These are phyloP conservation scores for Poliocrania exsul DNA, from an alignment of 2,797 vertebrate species.

Conservation along the genomic window DNA sequence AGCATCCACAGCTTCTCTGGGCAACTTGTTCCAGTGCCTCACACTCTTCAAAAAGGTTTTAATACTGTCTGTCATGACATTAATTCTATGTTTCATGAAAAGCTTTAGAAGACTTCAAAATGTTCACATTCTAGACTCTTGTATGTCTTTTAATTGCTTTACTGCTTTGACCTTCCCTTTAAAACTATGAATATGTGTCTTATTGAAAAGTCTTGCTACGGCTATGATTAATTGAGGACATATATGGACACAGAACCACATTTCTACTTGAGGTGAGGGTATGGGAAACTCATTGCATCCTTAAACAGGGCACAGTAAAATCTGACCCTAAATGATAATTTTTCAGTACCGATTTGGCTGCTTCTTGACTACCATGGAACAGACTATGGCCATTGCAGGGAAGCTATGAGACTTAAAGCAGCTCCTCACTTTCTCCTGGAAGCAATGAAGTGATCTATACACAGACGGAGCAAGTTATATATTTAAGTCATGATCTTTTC, in stretches of 20 bases:
- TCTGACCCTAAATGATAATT: not conserved
- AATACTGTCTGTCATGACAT: not conserved
- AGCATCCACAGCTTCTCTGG: not conserved
- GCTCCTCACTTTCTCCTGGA: not conserved
- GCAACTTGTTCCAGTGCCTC: not conserved
- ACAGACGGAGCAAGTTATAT: not conserved
- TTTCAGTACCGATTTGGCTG: not conserved
- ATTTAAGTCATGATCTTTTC: not conserved
- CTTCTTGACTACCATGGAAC: not conserved
- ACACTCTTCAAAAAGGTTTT: not conserved
- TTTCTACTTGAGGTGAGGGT: not conserved
- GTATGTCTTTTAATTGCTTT: not conserved
- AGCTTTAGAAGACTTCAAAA: not conserved
- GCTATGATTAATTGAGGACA: not conserved
- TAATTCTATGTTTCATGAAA: not conserved
- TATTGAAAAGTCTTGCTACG: not conserved
- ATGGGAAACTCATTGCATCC: not conserved
- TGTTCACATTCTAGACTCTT: not conserved
- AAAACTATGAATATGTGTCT: not conserved
- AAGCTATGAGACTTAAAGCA: not conserved
- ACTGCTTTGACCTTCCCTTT: not conserved
- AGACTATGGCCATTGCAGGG: not conserved
- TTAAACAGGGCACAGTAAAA: not conserved
- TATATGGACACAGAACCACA: not conserved
- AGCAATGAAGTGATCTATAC: not conserved